phyloP scores from a whole-genome alignment of 2,888 invertebrate genomes.

The Atrina japonica region DNA sequence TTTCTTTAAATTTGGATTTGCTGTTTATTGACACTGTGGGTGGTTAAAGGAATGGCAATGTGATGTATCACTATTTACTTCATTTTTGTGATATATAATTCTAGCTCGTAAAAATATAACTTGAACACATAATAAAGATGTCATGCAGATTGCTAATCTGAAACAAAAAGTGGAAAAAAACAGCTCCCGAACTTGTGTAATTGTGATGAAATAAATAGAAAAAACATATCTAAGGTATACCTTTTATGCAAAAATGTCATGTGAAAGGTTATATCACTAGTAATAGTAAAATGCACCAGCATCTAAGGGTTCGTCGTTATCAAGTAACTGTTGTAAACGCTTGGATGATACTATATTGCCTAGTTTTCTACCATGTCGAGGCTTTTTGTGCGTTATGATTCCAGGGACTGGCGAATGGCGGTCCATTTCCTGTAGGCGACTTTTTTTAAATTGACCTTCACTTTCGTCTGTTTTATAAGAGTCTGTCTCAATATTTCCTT shows the following conservation, averaged over 20 bases:
- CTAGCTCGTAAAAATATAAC: too few species aligned
- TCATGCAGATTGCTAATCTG: too few species aligned
- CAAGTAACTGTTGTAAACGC: slow-evolving; percentile 41
- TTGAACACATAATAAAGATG: too few species aligned
- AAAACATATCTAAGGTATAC: too few species aligned
- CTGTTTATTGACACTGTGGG: too few species aligned
- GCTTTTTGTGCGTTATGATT: slow-evolving; percentile 10
- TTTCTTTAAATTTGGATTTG: too few species aligned
- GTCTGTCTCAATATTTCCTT: slow-evolving; percentile 12
- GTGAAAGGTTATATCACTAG: slow-evolving; percentile 2
- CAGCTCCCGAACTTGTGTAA: too few species aligned
- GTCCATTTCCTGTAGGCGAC: slow-evolving; percentile 38
- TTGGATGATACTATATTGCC: slow-evolving; percentile 42
- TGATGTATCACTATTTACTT: too few species aligned
- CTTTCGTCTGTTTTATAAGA: slow-evolving; percentile 18
- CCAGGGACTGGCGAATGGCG: slow-evolving; percentile 42
- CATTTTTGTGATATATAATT: too few species aligned
- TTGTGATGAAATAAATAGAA: too few species aligned
- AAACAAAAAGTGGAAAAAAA: too few species aligned
- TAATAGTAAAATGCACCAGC: slow-evolving; percentile 38
- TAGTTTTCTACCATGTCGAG: slow-evolving; percentile 29
- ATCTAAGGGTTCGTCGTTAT: slow-evolving; percentile 36
- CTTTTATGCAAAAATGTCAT: background rate
- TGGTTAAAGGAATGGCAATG: too few species aligned
- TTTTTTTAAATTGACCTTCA: slow-evolving; percentile 22